These are phyloP conservation scores for Danaus chrysippus DNA, from an alignment of 2,888 invertebrate genomes.

Conservation along the genomic window DNA sequence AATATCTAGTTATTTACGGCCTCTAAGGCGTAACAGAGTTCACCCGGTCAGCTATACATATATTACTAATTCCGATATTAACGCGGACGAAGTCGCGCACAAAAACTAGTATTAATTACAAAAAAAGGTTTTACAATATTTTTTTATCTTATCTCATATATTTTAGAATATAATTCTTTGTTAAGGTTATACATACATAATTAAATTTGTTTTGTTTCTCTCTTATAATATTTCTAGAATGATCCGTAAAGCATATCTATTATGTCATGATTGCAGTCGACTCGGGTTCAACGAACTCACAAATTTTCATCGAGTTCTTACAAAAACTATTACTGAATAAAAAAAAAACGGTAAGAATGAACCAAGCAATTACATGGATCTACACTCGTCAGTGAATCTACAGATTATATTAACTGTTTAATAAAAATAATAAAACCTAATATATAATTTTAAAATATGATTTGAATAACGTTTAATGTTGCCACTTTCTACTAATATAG, in stretches of 20 bases:
- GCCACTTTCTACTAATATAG: no score
- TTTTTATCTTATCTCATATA: no score
- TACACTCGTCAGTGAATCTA: constrained; percentile 11
- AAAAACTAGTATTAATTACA: no score
- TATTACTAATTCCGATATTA: no score
- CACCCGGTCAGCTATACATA: no score
- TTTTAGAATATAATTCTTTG: no score
- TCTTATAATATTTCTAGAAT: constrained; percentile 29
- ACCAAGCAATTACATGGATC: not conserved
- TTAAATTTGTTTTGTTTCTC: not conserved
- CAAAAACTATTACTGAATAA: constrained; percentile 41
- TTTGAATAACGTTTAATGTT: no score
- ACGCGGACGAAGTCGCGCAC: no score
- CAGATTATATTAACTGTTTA: not conserved
- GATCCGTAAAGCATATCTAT: constrained; percentile 29
- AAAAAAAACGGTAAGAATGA: constrained; percentile 15
- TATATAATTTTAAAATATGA: no score
- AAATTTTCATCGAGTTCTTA: constrained; percentile 46
- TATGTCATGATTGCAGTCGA: constrained; percentile 39
- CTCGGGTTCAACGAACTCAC: constrained; percentile 36
- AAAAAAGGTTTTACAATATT: not conserved
- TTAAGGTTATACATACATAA: not conserved
- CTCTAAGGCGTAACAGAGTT: no score
- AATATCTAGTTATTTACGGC: no score
- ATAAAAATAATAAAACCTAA: no score